A percentile compares a stretch with the other conserved stretches of the same genome.
These are phyloP conservation scores for Drosophila austrosaltans DNA, from an alignment of 2,888 invertebrate species.

Conservation along the genomic window DNA sequence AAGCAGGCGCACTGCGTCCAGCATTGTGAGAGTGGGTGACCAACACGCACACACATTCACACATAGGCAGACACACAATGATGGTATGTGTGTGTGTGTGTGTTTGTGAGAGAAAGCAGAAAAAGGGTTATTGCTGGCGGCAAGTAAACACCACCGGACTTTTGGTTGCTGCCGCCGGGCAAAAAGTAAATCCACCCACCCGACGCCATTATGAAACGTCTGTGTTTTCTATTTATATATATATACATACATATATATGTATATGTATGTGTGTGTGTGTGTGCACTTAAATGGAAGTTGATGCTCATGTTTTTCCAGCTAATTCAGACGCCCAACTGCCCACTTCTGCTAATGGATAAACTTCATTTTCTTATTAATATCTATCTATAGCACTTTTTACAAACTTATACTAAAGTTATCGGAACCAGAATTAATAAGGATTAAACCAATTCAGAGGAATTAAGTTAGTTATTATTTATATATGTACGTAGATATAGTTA, in stretches of 20 bases:
- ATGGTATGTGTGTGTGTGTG: background rate
- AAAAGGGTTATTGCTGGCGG: constrained; percentile 81
- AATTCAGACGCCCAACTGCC: constrained; percentile 4
- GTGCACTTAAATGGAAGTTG: constrained; percentile 13
- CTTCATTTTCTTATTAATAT: constrained; percentile 10
- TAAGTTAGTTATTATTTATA: background rate
- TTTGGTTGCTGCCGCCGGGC: constrained; percentile 42
- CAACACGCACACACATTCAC: constrained; percentile 46
- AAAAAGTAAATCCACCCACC: constrained; percentile 71
- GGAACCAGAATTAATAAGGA: background rate
- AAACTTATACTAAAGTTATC: background rate
- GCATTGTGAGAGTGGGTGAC: constrained; percentile 59
- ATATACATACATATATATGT: background rate
- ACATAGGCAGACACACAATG: constrained; percentile 20
- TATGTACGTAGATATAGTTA: too few species aligned
- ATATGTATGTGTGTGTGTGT: constrained; percentile 14
- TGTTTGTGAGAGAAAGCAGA: constrained; percentile 33
- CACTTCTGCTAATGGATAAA: constrained; percentile 10
- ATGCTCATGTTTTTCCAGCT: constrained; percentile 4
- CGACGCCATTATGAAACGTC: constrained; percentile 57
- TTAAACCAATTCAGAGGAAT: background rate
- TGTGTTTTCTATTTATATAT: constrained; percentile 3
- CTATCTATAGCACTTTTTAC: background rate
- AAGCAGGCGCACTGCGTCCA: constrained; percentile 72
- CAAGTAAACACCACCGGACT: constrained; percentile 81